phyloP scores from a whole-genome alignment of 2,888 invertebrate genomes.

The Archips xylosteana region DNA sequence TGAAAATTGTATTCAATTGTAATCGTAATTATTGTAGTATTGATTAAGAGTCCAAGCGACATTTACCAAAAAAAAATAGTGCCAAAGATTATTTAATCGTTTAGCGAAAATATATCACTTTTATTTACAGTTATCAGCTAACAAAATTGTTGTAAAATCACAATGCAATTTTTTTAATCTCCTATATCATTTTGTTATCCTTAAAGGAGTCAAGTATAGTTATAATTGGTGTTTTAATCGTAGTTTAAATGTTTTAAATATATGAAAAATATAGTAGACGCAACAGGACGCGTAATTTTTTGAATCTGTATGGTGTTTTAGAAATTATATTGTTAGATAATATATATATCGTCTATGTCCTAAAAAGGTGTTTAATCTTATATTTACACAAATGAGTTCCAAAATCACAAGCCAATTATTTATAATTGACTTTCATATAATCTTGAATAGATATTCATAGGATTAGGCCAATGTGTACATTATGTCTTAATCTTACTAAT shows the following conservation, averaged over 20 bases:
- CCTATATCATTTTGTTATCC: conserved; percentile 52
- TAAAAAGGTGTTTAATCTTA: conserved; percentile 43
- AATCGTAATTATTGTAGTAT: conserved; percentile 28
- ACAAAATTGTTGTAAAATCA: neutral
- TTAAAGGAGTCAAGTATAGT: conserved; percentile 56
- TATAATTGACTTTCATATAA: conserved; percentile 28
- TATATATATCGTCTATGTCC: conserved; percentile 15
- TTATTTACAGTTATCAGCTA: neutral
- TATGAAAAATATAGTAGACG: conserved; percentile 53
- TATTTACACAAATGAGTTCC: conserved; percentile 30
- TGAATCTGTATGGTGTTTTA: conserved; percentile 67
- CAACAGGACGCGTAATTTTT: conserved; percentile 62
- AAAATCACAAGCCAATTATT: conserved; percentile 34
- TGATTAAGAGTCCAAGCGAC: conserved; percentile 4
- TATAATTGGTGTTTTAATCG: conserved; percentile 43
- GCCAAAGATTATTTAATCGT: conserved; percentile 8
- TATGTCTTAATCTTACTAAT: conserved; percentile 44
- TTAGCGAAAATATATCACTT: neutral
- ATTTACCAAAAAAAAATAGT: conserved; percentile 1
- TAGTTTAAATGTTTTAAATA: conserved; percentile 48
- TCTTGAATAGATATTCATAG: conserved; percentile 20
- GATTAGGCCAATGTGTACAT: conserved; percentile 27
- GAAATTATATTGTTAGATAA: conserved; percentile 44
- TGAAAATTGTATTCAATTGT: conserved; percentile 42
- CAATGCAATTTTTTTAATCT: neutral